Evolutionary conservation across 2,888 invertebrate species (phyloP), one percentile per base, ranked within the genome.

Genomic region (Microplitis deprimator): DNA sequence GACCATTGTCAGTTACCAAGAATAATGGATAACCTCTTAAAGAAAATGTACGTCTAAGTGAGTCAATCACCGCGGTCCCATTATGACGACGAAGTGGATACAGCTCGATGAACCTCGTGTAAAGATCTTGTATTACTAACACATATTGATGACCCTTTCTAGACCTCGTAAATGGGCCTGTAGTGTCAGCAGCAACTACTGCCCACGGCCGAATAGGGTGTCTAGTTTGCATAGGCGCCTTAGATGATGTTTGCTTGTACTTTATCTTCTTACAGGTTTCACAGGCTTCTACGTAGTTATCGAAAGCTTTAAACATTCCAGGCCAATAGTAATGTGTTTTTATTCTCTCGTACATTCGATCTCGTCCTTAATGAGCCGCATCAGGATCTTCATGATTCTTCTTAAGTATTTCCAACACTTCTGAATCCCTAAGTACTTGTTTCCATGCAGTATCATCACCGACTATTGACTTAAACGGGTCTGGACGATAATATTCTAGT

Each of bases 1-100:
- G 69, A 1, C 81, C 81, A 8, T 80, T 80, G 64, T 80, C 79
- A 0, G 80, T 72, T 6, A 81, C 64, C 0, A 79, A 69, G 5
- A 72, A 74, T 0, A 75, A 60, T 0, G 78, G 78, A 0, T 59
- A 72, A 2, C 81, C 80, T 77, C 77, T 77, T 6, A 41, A 39
- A 16, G 79, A 68, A 17, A 80, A 73, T 20, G 76, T 8, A 0
- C 65, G 40, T 8, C 64, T 74, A 39, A 79, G 20, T 0, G 13
- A 29, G 50, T 73, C 75, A 6, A 74, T 71, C 0, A 79, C 71
- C 0, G 50, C 65, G 41, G 76, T 71, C 3, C 77, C 78, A 0
- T 67, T 76, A 6, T 62, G 61, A 10, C 78, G 62, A 0, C 71
- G 41, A n/a, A 78, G 50, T 1, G 80, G 76, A 8, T 69, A 77